Percentiles rank a stretch among this genome's conserved stretches.
phyloP scores from a whole-genome alignment of 2,113 vertebrate species.

The Pseudonaja textilis region DNA sequence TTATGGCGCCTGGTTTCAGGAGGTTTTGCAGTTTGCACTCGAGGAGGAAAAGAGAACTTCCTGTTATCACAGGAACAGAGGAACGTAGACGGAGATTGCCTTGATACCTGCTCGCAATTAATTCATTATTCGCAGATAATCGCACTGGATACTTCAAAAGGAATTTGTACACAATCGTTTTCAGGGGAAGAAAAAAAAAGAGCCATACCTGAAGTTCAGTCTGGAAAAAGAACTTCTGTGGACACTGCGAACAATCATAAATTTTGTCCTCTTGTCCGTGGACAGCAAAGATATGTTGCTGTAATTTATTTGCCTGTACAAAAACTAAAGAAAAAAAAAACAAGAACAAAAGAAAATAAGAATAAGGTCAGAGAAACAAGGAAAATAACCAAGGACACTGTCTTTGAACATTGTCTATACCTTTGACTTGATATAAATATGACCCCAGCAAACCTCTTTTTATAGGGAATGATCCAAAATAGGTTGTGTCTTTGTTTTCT shows the following conservation, averaged over 20 bases:
- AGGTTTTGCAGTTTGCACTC: constrained; percentile 22
- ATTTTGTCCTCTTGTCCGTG: constrained; percentile 99
- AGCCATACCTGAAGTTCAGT: constrained; percentile 95
- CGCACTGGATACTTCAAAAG: background rate
- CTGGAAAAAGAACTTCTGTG: constrained; percentile 99
- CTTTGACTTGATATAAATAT: background rate
- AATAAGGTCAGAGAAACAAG: background rate
- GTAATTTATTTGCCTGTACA: constrained; percentile 98
- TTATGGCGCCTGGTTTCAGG: constrained; percentile 53
- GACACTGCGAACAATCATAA: constrained; percentile 98
- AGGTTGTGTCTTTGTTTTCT: background rate
- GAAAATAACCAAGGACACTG: background rate
- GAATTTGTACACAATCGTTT: constrained; percentile 29
- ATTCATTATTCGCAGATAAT: constrained; percentile 35
- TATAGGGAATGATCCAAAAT: background rate
- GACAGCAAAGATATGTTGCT: constrained; percentile 98
- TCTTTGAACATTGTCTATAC: too few species aligned
- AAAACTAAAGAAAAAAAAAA: constrained; percentile 77
- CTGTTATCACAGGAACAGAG: constrained; percentile 28
- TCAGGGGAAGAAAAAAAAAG: background rate
- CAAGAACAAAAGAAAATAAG: background rate
- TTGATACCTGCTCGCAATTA: constrained; percentile 6
- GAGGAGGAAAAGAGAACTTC: constrained; percentile 19
- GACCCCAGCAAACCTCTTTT: background rate
- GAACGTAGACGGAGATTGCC: constrained; percentile 6